Base-by-base conservation (phyloP, 2,797 vertebrate species). In the Dryobates pubescens region DNA sequence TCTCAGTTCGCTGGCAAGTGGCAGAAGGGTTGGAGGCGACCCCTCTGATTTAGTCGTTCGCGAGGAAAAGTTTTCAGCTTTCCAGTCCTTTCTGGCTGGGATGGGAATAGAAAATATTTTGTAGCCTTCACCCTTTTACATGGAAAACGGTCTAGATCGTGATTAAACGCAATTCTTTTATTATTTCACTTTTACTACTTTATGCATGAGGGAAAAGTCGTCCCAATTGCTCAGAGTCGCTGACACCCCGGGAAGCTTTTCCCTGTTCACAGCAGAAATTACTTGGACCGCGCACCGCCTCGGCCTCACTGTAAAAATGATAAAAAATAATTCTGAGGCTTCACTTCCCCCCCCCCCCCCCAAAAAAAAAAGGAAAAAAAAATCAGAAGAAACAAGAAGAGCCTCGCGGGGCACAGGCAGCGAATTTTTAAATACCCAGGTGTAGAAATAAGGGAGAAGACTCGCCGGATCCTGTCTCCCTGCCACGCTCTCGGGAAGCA, bases 1-100 rank as follows among this genome's bases (percentile, higher is more conserved):
- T 80, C 86, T 84, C 86, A 49, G 82, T 96, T 95, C 95, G 90
- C 80, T 34, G 82, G 95, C 90, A 92, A 79, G 61, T 84, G 94
- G 92, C 80, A 95, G 89, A 59, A 88, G 83, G 75, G 49, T 10
- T 88, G 83, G 82, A 87, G 69, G 69, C 73, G 87, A 97, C 92
- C 90, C 80, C 73, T 81, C 92, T 62, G 57, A 95, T 89, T 95
- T 73, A 91, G 58, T 86, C 77, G 62, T 85, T 94, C 38, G 65
- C 64, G 54, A 53, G 47, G 91, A 81, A 84, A 96, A 95, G 86
- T 90, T 94, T 72, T 71, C 15, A 59, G 76, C 24, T 91, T 79
- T 64, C 77, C 87, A 8, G 19, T 27, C 32, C 57, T 59, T 75
- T 82, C 53, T 51, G 95, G 20, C 38, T 63, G 56, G 43, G 24